Evolutionary conservation across 2,888 invertebrate species (phyloP).

Genomic region (Chydorus sphaericus): DNA sequence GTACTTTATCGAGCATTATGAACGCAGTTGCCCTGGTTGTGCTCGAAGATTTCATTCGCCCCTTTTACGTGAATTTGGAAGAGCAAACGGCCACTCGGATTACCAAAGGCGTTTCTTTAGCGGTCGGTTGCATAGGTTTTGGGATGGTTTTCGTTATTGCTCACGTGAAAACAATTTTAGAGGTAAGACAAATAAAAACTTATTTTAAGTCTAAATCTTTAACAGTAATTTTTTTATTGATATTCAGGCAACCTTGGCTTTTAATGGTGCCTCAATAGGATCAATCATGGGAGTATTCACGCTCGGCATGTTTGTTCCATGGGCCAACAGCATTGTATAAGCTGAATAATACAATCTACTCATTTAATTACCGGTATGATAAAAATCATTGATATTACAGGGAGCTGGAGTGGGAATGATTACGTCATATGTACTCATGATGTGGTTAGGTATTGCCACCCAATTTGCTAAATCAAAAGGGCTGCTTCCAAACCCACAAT

Average conservation of each 20-base stretch:
- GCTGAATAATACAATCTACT: not conserved
- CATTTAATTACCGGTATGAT: not conserved
- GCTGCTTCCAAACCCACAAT: not conserved
- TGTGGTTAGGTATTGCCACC: conserved; percentile 29
- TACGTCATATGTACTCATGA: conserved; percentile 23
- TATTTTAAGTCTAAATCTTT: not conserved
- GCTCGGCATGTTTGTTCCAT: conserved; percentile 5
- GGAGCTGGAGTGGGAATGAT: conserved; percentile 26
- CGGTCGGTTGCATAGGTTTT: conserved; percentile 60
- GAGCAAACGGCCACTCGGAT: conserved; percentile 30
- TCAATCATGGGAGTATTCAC: conserved; percentile 1
- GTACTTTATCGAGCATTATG: conserved; percentile 87
- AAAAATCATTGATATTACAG: conserved; percentile 20
- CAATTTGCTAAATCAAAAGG: conserved; percentile 8
- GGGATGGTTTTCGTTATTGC: conserved; percentile 72
- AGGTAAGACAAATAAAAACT: conserved; percentile 36
- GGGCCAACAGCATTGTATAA: not conserved
- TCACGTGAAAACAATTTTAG: conserved; percentile 70
- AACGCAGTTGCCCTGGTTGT: conserved; percentile 85
- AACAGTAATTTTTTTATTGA: not conserved
- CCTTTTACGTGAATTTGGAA: conserved; percentile 30
- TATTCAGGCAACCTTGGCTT: conserved; percentile 3
- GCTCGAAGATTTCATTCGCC: conserved; percentile 68
- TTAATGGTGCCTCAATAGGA: not conserved
- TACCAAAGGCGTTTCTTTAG: conserved; percentile 52